These are phyloP conservation scores for Drosophila ezoana DNA, from an alignment of 2,888 invertebrate genomes.

Conservation along the genomic window DNA sequence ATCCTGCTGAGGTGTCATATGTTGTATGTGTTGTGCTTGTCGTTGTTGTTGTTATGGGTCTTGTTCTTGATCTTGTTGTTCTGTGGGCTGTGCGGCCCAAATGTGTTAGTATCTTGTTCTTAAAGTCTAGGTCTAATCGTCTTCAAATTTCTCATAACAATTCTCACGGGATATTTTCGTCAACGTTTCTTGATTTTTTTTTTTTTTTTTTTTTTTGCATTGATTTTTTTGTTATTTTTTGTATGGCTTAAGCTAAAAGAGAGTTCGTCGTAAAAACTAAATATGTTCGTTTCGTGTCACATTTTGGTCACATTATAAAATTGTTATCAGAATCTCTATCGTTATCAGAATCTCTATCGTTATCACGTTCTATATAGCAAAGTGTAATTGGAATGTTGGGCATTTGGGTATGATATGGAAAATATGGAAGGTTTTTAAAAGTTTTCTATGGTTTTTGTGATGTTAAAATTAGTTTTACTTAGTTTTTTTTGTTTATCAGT, in stretches of 20 bases:
- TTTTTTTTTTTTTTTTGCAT: constrained; percentile 12
- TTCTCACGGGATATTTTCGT: constrained; percentile 58
- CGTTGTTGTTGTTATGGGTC: constrained; percentile 40
- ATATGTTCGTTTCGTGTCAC: constrained; percentile 61
- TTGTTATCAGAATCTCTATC: constrained; percentile 73
- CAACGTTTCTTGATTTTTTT: constrained; percentile 47
- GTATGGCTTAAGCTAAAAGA: constrained; percentile 62
- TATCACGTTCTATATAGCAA: constrained; percentile 75
- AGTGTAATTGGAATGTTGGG: constrained; percentile 50
- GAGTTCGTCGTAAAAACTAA: constrained; percentile 57
- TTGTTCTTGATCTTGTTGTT: constrained; percentile 43
- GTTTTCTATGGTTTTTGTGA: constrained; percentile 13
- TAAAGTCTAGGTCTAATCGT: constrained; percentile 58
- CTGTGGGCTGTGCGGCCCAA: constrained; percentile 48
- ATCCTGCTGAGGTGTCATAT: constrained; percentile 39
- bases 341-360: constrained; percentile 74
- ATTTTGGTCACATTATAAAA: constrained; percentile 44
- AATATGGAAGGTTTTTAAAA: constrained; percentile 17
- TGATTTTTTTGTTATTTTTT: constrained; percentile 28
- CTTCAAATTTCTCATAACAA: constrained; percentile 53
- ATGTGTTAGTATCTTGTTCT: constrained; percentile 62
- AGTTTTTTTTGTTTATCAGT: constrained; percentile 10
- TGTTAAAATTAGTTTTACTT: constrained; percentile 1
- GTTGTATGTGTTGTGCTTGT: constrained; percentile 41
- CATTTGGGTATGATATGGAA: constrained; percentile 50